These are phyloP conservation scores for Luperina nickerlii DNA, from an alignment of 2,888 invertebrate genomes.

Conservation along the genomic window DNA sequence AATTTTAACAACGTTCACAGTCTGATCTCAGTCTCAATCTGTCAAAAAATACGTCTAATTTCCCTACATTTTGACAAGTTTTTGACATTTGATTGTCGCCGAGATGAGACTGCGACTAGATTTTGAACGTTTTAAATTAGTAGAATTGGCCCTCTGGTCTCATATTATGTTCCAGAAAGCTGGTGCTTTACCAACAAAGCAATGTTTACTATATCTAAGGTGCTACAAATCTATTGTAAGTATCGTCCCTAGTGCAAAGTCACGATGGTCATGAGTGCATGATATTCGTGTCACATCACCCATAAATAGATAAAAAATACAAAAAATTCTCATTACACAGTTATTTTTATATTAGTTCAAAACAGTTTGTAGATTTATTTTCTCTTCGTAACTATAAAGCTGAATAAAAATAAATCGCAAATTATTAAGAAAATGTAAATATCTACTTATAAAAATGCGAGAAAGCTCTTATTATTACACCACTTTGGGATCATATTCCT, in stretches of 20 bases:
- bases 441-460: conserved; percentile 34
- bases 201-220: not conserved
- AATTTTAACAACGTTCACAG: too few relatives aligned
- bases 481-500: conserved; percentile 19
- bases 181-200: not conserved
- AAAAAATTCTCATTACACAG: not conserved
- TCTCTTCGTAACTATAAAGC: not conserved
- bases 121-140: too few relatives aligned
- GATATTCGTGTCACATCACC: not conserved
- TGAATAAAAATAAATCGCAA: not conserved
- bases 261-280: not conserved
- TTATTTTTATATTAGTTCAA: conserved; percentile 9
- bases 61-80: too few relatives aligned
- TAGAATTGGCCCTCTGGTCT: too few relatives aligned
- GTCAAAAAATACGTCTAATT: too few relatives aligned
- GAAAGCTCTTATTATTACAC: not conserved
- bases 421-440: conserved; percentile 1
- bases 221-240: not conserved
- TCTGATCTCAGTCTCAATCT: too few relatives aligned
- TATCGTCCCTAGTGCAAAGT: not conserved
- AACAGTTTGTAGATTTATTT: not conserved
- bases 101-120: too few relatives aligned
- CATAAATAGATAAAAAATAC: not conserved
- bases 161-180: not conserved
- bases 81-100: too few relatives aligned